A percentile compares a stretch with the other conserved stretches of the same genome.
Evolutionary conservation across 2,113 vertebrate genomes (phyloP).

Genomic region (Dicerorhinus sumatrensis): DNA sequence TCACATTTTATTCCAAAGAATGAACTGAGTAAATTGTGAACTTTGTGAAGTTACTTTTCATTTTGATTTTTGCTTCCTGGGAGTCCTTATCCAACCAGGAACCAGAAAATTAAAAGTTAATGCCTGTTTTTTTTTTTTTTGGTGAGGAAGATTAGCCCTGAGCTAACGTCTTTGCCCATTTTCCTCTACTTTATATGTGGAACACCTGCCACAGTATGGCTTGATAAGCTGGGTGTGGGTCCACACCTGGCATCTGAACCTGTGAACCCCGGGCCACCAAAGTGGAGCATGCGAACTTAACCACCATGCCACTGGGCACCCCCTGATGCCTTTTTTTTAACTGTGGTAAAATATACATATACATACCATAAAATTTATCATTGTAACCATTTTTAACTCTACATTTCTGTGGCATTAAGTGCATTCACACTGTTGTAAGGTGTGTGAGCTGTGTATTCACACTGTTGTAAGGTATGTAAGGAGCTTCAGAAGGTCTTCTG

Average conservation of each 20-base stretch:
- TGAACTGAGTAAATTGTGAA: background rate
- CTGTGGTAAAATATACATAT: background rate
- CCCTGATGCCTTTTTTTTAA: background rate
- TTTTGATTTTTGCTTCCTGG: slow-evolving; percentile 56
- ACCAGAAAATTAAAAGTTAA: background rate
- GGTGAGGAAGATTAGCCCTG: no score
- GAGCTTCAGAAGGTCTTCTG: background rate
- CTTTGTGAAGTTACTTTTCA: slow-evolving; percentile 32
- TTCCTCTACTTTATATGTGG: no score
- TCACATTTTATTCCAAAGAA: slow-evolving; percentile 10
- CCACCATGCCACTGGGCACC: no score
- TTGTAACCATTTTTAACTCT: background rate
- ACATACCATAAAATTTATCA: slow-evolving; percentile 17
- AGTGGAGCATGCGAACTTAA: no score
- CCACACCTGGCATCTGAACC: no score
- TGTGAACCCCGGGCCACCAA: no score
- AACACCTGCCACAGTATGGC: no score
- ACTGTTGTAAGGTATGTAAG: background rate
- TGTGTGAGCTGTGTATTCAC: background rate
- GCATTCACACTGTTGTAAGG: background rate
- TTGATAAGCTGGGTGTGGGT: no score
- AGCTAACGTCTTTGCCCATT: no score
- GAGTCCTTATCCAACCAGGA: slow-evolving; percentile 19
- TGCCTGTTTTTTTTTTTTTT: no score
- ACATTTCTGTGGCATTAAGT: background rate